Evolutionary conservation across 2,113 vertebrate genomes (phyloP).

Genomic region (rabbit (Oryctolagus cuniculus)): mOryCun1.1 NC_091436.1:52811501-52812000

Average conservation of each 20-base stretch:
- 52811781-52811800: conserved; percentile 63
- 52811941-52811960: conserved; percentile 80
- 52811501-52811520: background rate
- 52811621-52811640: background rate
- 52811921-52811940: conserved; percentile 69
- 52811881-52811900: conserved; percentile 56
- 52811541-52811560: rapidly evolving
- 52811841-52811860: background rate
- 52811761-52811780: conserved; percentile 74
- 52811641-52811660: conserved; percentile 51
- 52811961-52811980: conserved; percentile 89
- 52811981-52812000: conserved; percentile 88
- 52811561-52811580: background rate
- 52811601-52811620: conserved; percentile 15
- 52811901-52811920: conserved; percentile 69
- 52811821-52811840: conserved; percentile 77
- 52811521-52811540: background rate
- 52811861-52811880: no score
- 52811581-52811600: background rate
- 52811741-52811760: conserved; percentile 69
- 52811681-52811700: conserved; percentile 79
- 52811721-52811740: conserved; percentile 69
- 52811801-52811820: conserved; percentile 80
- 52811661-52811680: conserved; percentile 66
- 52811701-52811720: conserved; percentile 82